phyloP scores from a whole-genome alignment of 1,140 invertebrate species.

The Caerostris extrusa region DNA sequence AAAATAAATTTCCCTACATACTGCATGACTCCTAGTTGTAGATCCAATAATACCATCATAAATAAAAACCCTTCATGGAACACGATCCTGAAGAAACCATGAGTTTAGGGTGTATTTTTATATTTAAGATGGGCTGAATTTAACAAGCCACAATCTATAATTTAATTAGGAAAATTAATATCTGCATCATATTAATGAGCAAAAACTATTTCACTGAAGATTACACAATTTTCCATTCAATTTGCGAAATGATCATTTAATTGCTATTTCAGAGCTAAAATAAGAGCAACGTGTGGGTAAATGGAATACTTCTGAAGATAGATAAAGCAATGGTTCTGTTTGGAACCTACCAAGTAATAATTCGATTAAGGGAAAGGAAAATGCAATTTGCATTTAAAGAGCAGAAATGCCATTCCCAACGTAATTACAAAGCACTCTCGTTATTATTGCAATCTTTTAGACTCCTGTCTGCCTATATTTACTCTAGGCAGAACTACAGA shows the following conservation, averaged over 20 bases:
- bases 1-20: too few species aligned
- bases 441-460: slow-evolving; percentile 28
- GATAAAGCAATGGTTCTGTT: slow-evolving; percentile 39
- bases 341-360: slow-evolving; percentile 43
- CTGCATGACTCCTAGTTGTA: too few species aligned
- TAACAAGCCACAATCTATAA: background rate
- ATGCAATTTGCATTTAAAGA: slow-evolving; percentile 66
- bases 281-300: slow-evolving; percentile 10
- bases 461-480: background rate
- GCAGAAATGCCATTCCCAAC: slow-evolving; percentile 17
- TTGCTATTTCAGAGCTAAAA: slow-evolving; percentile 3
- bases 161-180: background rate
- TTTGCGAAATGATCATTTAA: slow-evolving; percentile 6
- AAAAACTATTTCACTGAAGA: slow-evolving; percentile 18
- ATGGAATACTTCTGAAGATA: slow-evolving; percentile 18
- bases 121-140: background rate
- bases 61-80: too few species aligned
- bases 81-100: too few species aligned
- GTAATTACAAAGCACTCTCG: slow-evolving; percentile 35
- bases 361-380: slow-evolving; percentile 54
- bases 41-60: too few species aligned
- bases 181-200: background rate
- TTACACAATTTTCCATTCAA: background rate
- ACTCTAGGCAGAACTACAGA: background rate
- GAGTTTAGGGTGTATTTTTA: too few species aligned